Evolutionary conservation across 1,140 invertebrate species (phyloP).

Genomic region (Pomacea maculata): DNA sequence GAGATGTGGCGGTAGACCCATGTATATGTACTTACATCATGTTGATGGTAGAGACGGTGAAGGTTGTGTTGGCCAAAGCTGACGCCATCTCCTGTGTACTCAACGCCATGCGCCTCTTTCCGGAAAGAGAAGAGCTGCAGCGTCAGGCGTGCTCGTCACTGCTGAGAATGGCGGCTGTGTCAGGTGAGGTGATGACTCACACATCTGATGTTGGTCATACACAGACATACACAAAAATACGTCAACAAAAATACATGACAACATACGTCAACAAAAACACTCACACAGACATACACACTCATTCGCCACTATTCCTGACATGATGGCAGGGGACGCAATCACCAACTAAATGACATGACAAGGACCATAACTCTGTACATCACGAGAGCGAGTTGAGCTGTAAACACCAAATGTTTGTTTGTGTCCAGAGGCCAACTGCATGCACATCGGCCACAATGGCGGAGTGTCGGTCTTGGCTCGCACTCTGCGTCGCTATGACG

Average conservation of each 20-base stretch:
- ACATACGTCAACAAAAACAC: too few relatives aligned
- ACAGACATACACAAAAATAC: not conserved
- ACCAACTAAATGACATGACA: too few relatives aligned
- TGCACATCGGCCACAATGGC: slow-evolving; percentile 33
- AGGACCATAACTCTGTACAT: too few relatives aligned
- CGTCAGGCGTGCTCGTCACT: slow-evolving; percentile 35
- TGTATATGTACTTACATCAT: not conserved
- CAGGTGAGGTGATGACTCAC: slow-evolving; percentile 23
- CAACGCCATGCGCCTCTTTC: slow-evolving; percentile 35
- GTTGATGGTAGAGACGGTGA: slow-evolving; percentile 31
- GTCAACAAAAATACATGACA: too few relatives aligned
- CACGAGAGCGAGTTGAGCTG: too few relatives aligned
- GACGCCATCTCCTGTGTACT: slow-evolving; percentile 37
- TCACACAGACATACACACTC: too few relatives aligned
- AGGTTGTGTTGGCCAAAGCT: slow-evolving; percentile 39
- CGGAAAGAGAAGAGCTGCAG: slow-evolving; percentile 35
- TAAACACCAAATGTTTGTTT: not conserved
- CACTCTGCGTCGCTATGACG: slow-evolving; percentile 25
- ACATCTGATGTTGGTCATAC: not conserved
- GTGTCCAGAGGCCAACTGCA: slow-evolving; percentile 40
- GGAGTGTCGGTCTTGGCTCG: slow-evolving; percentile 29
- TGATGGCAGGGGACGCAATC: too few relatives aligned
- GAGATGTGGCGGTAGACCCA: not conserved
- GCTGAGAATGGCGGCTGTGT: slow-evolving; percentile 36
- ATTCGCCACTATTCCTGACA: too few relatives aligned